These are phyloP conservation scores for Heteropelma amictum DNA, from an alignment of 2,888 invertebrate species.

Conservation along the genomic window DNA sequence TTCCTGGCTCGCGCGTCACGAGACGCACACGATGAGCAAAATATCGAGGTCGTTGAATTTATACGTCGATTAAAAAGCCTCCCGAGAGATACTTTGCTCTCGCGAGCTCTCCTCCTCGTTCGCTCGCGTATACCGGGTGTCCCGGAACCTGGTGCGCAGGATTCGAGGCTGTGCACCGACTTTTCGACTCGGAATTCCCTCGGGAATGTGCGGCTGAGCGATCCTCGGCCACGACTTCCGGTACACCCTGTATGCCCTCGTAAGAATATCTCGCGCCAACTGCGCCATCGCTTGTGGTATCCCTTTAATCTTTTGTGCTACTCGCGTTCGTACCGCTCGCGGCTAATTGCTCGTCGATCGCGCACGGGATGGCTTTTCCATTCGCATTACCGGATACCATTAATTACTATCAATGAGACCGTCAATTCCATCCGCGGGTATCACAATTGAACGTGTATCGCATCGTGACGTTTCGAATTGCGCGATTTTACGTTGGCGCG, in stretches of 20 bases:
- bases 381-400: slow-evolving; percentile 23
- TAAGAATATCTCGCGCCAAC: too few species aligned
- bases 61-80: slow-evolving; percentile 56
- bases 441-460: slow-evolving; percentile 24
- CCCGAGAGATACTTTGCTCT: neutral
- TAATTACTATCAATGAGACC: slow-evolving; percentile 47
- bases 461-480: neutral
- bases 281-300: too few species aligned
- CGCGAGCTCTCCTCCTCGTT: too few species aligned
- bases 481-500: neutral
- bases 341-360: slow-evolving; percentile 46
- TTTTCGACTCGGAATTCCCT: too few species aligned
- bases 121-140: too few species aligned
- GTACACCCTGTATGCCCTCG: too few species aligned
- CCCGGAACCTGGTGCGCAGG: too few species aligned
- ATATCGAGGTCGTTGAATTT: slow-evolving; percentile 59
- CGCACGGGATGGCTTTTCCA: slow-evolving; percentile 1
- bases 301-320: slow-evolving; percentile 13
- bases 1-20: slow-evolving; percentile 36
- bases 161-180: too few species aligned
- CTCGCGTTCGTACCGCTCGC: neutral
- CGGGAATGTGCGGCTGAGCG: too few species aligned
- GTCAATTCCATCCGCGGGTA: slow-evolving; percentile 36
- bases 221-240: too few species aligned
- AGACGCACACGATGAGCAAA: slow-evolving; percentile 43